Percentiles rank a stretch among this genome's conserved stretches.
Evolutionary conservation across 2,113 vertebrate species (phyloP).

Genomic region (Eurypyga helias): DNA sequence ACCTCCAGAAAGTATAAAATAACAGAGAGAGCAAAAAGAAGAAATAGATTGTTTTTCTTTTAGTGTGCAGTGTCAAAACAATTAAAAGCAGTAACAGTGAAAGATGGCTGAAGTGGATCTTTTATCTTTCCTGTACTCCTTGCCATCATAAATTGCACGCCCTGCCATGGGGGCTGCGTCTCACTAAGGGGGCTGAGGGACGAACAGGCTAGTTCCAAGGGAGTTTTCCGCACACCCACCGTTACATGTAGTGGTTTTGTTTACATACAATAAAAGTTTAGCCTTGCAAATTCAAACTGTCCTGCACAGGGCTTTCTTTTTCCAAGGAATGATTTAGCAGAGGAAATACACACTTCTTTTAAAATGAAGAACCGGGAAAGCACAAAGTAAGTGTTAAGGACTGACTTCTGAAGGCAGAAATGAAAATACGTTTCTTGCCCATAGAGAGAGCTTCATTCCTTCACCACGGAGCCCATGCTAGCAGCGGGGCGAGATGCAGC

Average conservation of each 20-base stretch:
- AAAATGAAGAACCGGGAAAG: not conserved
- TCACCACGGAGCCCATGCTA: not conserved
- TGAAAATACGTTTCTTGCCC: not conserved
- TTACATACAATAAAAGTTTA: not conserved
- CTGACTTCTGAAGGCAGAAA: not conserved
- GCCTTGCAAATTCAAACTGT: not conserved
- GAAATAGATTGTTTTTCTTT: not conserved
- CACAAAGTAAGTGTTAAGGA: not conserved
- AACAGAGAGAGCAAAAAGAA: not conserved
- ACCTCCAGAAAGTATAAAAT: not conserved
- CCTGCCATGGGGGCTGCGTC: not conserved
- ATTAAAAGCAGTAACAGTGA: not conserved
- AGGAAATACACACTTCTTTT: not conserved
- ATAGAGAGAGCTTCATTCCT: not conserved
- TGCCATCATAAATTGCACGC: not conserved
- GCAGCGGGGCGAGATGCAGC: not conserved
- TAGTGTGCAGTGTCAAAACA: not conserved
- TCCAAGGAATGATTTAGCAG: not conserved
- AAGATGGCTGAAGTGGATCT: not conserved
- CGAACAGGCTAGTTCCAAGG: not conserved
- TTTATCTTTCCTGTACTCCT: not conserved
- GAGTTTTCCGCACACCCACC: not conserved
- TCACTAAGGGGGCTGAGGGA: not conserved
- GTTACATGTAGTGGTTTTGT: not conserved
- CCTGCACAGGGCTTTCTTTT: not conserved